These are phyloP conservation scores for Herpetotheres cachinnans DNA, from an alignment of 2,113 vertebrate genomes.

Conservation along the genomic window DNA sequence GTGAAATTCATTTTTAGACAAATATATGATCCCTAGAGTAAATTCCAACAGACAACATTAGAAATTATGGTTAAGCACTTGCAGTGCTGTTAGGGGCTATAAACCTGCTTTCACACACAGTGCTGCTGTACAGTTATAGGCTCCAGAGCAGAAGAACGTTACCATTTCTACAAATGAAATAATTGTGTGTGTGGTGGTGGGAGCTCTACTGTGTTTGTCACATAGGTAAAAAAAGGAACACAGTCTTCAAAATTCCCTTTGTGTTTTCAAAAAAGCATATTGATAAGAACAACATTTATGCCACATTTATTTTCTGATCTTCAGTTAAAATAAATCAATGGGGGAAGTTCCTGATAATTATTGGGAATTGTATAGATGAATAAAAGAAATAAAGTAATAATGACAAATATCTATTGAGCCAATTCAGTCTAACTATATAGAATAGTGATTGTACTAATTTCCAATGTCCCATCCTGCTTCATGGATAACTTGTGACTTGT, in stretches of 20 bases:
- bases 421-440: background rate
- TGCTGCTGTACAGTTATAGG: background rate
- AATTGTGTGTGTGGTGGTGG: fast-evolving
- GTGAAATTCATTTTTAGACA: slow-evolving; percentile 75
- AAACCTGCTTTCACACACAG: background rate
- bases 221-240: background rate
- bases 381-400: background rate
- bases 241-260: background rate
- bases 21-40: slow-evolving; percentile 33
- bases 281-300: background rate
- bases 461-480: background rate
- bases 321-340: background rate
- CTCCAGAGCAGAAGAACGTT: background rate
- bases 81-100: background rate
- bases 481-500: background rate
- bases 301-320: background rate
- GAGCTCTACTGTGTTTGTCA: background rate
- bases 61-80: slow-evolving; percentile 50
- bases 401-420: background rate
- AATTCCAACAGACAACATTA: slow-evolving; percentile 28
- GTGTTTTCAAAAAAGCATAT: background rate
- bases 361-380: background rate
- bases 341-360: background rate
- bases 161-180: background rate
- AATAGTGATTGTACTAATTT: background rate